Evolutionary conservation across 2,113 vertebrate species (phyloP), one percentile per base, ranked within the genome.

Genomic region (Eurypyga helias): DNA sequence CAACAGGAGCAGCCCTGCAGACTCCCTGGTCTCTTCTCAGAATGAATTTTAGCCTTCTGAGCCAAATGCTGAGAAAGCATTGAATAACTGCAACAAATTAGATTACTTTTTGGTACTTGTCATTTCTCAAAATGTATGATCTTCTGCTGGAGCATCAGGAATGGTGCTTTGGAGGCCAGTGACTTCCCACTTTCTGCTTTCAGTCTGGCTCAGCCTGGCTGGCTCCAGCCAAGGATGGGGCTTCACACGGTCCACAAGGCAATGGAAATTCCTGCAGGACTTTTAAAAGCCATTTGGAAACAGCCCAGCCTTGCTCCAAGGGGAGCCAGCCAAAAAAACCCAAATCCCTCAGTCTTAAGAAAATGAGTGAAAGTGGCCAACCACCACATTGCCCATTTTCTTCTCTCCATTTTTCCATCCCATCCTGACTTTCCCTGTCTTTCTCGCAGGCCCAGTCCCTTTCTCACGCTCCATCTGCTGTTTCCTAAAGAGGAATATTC

Each of bases 21-120:
- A 1, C 48, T 89, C 66, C 6, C 81, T n/a, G 57, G 61, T 81
- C n/a, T 57, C 55, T 55, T 69, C 91, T 72, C 89, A 76, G 83
- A 49, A 23, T 43, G 75, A 70, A 28, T 83, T 89, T 64, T 6
- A 29, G 31, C 45, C 66, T 83, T 77, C 65, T 23, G 77, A 86
- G 89, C 84, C 96, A 95, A 89, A 41, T 80, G 78, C 93, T 94
- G 93, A 91, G 84, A n/a, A 87, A 95, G 78, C 2, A 2, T 87
- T 89, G 89, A 92, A 73, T 65, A 86, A 49, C 55, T 43, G 76
- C 75, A 31, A n/a, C 49, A 86, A 54, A 91, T 86, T 17, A 49
- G 60, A 89, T 92, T 69, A 60, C 76, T 73, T 89, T 73, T 75
- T 34, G 91, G 43, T 93, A 7, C 62, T 70, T 90, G 81, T 61